Percentiles rank a stretch among this genome's conserved stretches.
Evolutionary conservation across 2,797 vertebrate species (phyloP).

Genomic region (Danio albolineatus): DNA sequence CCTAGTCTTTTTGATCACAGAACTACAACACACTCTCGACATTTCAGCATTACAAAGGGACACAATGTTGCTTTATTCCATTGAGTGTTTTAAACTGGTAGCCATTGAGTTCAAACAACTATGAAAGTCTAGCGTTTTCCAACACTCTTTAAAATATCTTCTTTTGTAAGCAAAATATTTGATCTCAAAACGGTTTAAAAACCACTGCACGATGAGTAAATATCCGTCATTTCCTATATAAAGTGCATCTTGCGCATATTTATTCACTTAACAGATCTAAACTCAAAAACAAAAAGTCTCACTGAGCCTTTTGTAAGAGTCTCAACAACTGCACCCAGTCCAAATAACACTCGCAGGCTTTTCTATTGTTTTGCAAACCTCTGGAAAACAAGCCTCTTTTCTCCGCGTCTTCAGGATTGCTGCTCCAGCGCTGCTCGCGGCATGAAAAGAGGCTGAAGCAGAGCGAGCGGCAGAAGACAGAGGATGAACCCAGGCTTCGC

Average conservation of each 20-base stretch:
- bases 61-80: no score
- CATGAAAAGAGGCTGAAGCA: constrained; percentile 34
- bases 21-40: no score
- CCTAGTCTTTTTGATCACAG: no score
- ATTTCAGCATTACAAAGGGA: no score
- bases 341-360: constrained; percentile 14
- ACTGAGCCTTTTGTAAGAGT: background rate
- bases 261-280: background rate
- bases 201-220: no score
- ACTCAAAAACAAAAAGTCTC: background rate
- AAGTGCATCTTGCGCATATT: background rate
- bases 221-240: background rate
- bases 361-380: constrained; percentile 35
- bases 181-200: no score
- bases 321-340: background rate
- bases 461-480: constrained; percentile 36
- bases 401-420: constrained; percentile 2
- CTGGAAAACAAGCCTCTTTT: constrained; percentile 1
- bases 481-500: constrained; percentile 66
- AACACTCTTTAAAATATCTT: no score
- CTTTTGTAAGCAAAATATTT: no score
- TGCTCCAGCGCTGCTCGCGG: constrained; percentile 8
- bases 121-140: no score
- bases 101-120: no score
- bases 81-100: no score